Evolutionary conservation across 2,113 vertebrate genomes (phyloP).

Genomic region (Herpailurus yagouaroundi): DNA sequence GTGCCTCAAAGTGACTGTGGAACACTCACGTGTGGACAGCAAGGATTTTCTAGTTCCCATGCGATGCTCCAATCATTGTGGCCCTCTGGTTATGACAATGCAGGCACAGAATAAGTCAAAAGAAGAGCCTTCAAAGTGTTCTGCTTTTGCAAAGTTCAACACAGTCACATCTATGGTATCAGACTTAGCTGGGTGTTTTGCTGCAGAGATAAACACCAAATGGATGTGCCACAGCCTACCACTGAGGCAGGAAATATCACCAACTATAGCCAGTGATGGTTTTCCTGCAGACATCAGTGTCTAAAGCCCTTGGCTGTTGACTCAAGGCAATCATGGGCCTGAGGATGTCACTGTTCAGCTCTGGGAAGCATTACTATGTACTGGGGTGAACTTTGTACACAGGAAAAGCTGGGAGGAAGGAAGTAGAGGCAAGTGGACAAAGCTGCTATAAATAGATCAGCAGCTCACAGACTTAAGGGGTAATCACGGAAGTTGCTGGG

Average conservation of each 20-base stretch:
- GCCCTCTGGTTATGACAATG: neutral
- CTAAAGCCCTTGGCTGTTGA: neutral
- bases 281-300: neutral
- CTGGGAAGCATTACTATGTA: neutral
- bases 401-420: constrained; percentile 73
- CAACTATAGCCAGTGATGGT: neutral
- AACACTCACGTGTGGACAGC: neutral
- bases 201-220: neutral
- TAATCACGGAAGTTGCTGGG: neutral
- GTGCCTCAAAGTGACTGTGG: neutral
- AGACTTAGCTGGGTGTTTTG: neutral
- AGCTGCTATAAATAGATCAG: constrained; percentile 60
- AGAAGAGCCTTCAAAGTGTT: neutral
- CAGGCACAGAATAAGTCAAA: neutral
- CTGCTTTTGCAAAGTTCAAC: neutral
- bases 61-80: neutral
- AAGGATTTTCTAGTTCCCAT: neutral
- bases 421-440: constrained; percentile 16
- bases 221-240: neutral
- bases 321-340: neutral
- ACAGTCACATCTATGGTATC: neutral
- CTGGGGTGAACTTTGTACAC: constrained; percentile 7
- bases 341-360: neutral
- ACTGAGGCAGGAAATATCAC: neutral
- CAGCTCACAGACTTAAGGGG: constrained; percentile 45